These are phyloP conservation scores for Gisinianus flammeolus DNA, from an alignment of 2,888 invertebrate genomes.

Conservation along the genomic window DNA sequence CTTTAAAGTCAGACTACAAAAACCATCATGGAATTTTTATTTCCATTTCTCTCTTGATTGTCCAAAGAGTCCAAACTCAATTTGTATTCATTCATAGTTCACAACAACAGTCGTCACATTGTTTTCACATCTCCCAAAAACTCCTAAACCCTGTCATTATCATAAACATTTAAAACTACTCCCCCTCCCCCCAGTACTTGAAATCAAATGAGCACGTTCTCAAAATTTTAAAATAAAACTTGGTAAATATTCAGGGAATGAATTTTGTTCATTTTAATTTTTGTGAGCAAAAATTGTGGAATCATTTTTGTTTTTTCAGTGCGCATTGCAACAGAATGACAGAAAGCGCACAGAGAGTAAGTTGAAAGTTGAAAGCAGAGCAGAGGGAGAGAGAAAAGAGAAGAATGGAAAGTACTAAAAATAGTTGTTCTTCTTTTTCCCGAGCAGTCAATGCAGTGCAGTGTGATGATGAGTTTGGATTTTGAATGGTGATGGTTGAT, in stretches of 20 bases:
- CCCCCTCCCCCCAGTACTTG: too few relatives aligned
- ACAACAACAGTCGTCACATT: constrained; percentile 3
- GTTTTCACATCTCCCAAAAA: too few relatives aligned
- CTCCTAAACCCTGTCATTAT: neutral
- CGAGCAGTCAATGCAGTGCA: too few relatives aligned
- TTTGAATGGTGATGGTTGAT: neutral
- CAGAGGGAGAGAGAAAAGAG: neutral
- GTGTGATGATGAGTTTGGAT: neutral
- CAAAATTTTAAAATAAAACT: too few relatives aligned
- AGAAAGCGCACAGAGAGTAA: too few relatives aligned
- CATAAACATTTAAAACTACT: neutral
- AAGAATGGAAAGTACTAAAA: neutral
- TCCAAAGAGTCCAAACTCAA: too few relatives aligned
- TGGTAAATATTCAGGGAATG: too few relatives aligned
- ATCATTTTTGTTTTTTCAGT: too few relatives aligned
- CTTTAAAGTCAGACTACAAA: too few relatives aligned
- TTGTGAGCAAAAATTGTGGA: neutral
- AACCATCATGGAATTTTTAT: neutral
- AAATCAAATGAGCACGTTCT: too few relatives aligned
- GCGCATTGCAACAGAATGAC: too few relatives aligned
- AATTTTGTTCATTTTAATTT: neutral
- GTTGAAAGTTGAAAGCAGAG: neutral
- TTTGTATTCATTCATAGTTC: constrained; percentile 25
- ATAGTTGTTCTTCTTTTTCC: neutral
- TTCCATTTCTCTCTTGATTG: constrained; percentile 5